phyloP scores from a whole-genome alignment of 2,113 vertebrate genomes.

The Tyto alba region DNA sequence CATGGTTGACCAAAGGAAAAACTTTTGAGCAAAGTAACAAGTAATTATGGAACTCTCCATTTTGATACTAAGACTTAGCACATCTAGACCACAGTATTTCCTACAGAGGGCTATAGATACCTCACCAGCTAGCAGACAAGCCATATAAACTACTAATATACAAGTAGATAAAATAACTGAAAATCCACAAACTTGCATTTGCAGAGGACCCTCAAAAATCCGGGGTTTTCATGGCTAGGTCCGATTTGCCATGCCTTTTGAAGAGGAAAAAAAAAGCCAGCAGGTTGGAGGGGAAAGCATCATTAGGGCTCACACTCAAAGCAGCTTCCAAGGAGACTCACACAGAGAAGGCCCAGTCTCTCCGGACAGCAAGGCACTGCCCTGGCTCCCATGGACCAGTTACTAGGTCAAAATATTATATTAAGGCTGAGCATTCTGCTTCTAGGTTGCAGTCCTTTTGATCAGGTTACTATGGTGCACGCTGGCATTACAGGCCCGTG shows the following conservation, averaged over 20 bases:
- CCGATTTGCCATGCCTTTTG: background rate
- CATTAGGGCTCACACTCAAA: background rate
- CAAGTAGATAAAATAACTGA: background rate
- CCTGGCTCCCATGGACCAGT: slow-evolving; percentile 73
- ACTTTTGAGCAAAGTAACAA: background rate
- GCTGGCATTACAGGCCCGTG: slow-evolving; percentile 72
- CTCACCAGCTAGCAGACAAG: background rate
- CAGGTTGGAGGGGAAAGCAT: background rate
- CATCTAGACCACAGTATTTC: background rate
- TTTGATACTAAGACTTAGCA: background rate
- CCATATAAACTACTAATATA: background rate
- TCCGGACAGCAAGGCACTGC: slow-evolving; percentile 53
- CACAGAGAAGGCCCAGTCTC: background rate
- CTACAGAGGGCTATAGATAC: background rate
- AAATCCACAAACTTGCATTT: background rate
- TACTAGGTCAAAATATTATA: slow-evolving; percentile 74
- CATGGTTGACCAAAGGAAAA: background rate
- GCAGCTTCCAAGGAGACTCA: background rate
- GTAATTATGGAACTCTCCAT: background rate
- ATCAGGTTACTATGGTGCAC: slow-evolving; percentile 71
- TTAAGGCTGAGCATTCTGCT: slow-evolving; percentile 66
- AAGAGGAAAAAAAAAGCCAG: background rate
- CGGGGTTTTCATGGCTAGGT: background rate
- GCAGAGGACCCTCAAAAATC: background rate
- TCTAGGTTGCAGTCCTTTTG: slow-evolving; percentile 71